Evolutionary conservation across 2,888 invertebrate genomes (phyloP), one percentile per base, ranked within the genome.

Genomic region (Chrysodeixis includens): DNA sequence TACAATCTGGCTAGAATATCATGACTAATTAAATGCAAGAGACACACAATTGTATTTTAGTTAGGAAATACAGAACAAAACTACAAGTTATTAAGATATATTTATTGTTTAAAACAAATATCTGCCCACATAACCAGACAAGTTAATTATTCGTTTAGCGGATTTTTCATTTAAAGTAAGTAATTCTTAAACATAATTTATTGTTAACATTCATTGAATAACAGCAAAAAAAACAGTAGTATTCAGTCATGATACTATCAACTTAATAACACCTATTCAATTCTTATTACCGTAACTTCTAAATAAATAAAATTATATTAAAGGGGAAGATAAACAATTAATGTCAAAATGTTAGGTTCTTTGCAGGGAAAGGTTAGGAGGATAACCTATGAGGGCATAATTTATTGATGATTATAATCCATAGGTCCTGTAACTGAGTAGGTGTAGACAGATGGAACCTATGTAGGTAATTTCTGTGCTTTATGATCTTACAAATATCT

Each of bases 221-320:
- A 79, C 73, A 81, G 67, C 67, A 74, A 81, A 68, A n/a, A n/a
- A 78, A 71, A 72, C 70, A 71, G 9, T 20, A 49, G 20, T 71
- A 73, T 66, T 83, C 83, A 82, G 84, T 82, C 83, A 78, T 78
- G 78, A 78, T 73, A 71, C 70, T 71, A 78, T 74, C 73, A 69
- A 79, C 65, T 73, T 76, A 76, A 72, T 70, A 79, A 71, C 66
- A 76, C 59, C 72, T 82, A 70, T 72, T 79, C 63, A 67, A 66
- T 72, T 60, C 66, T 65, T 55, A 59, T 56, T 62, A 78, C 35
- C 61, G 71, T 75, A 80, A 49, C 35, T 68, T 66, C 59, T 66
- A 66, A 62, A 60, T 51, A 58, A 69, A 73, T 49, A 56, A 63
- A 69, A 57, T 30, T 58, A 60, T 30, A 26, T 26, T 26, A 26